Conservation (phyloP, 2,113 vertebrate species). For the Galemys pyrenaicus region DNA sequence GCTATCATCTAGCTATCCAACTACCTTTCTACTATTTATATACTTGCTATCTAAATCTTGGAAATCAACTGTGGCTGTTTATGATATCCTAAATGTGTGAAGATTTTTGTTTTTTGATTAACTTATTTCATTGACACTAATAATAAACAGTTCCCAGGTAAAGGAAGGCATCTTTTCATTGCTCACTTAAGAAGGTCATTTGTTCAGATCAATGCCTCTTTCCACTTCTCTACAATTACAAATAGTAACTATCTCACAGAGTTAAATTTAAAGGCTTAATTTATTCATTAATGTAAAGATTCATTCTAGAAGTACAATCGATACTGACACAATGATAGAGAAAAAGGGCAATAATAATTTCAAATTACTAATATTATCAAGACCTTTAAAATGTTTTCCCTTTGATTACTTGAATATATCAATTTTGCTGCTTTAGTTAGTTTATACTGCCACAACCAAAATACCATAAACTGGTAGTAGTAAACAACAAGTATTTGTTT, state of each 20-base stretch:
- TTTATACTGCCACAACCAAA: background rate
- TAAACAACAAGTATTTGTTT: background rate
- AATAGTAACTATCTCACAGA: background rate
- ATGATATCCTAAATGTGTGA: background rate
- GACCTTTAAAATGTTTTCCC: background rate
- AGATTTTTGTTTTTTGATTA: background rate
- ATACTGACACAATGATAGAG: background rate
- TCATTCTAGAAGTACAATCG: background rate
- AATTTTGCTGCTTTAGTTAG: background rate
- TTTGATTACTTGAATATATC: background rate
- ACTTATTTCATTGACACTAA: background rate
- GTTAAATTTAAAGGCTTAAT: too few species aligned
- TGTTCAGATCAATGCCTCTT: background rate
- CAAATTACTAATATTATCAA: background rate
- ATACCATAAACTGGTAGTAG: background rate
- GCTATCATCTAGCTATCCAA: background rate
- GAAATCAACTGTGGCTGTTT: background rate
- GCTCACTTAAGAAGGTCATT: background rate
- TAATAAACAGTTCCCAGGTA: background rate
- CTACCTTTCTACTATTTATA: background rate
- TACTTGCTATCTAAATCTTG: background rate
- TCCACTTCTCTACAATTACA: background rate
- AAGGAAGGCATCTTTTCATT: background rate
- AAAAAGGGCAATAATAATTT: background rate
- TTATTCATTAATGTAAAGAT: too few species aligned